A percentile compares a stretch with the other conserved stretches of the same genome.
Evolutionary conservation across 2,888 invertebrate species (phyloP).

Genomic region (Ypsolopha scabrella): DNA sequence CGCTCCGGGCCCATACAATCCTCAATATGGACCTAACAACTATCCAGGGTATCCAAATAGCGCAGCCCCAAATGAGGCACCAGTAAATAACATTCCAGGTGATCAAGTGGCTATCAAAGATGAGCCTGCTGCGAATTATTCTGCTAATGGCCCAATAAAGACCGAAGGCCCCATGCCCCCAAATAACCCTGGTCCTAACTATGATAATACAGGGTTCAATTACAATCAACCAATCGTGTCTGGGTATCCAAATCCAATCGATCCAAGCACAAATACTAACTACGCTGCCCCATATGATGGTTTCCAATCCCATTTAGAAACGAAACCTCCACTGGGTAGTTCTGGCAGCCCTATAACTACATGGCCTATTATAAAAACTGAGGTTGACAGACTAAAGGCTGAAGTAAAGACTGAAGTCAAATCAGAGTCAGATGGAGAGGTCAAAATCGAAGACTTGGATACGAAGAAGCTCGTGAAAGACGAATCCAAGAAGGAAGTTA

Average conservation of each 20-base stretch:
- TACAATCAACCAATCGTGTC: conserved; percentile 34
- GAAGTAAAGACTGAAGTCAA: conserved; percentile 59
- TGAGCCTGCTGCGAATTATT: background rate
- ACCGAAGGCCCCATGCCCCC: conserved; percentile 25
- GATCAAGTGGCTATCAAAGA: background rate
- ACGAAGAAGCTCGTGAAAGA: conserved; percentile 58
- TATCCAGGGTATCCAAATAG: conserved; percentile 41
- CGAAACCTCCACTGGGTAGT: conserved; percentile 49
- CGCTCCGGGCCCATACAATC: conserved; percentile 33
- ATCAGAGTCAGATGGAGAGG: conserved; percentile 65
- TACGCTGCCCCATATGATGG: conserved; percentile 38
- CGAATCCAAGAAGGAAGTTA: conserved; percentile 30
- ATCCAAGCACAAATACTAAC: conserved; percentile 24
- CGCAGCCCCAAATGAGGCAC: conserved; percentile 24
- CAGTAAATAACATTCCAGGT: conserved; percentile 9
- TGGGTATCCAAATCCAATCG: conserved; percentile 30
- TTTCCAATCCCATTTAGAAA: conserved; percentile 42
- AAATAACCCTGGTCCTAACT: conserved; percentile 23
- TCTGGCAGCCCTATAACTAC: conserved; percentile 49
- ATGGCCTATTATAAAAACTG: conserved; percentile 58
- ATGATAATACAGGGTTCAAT: conserved; percentile 31
- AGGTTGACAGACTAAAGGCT: conserved; percentile 51
- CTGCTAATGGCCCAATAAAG: conserved; percentile 19
- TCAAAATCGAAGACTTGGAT: conserved; percentile 63
- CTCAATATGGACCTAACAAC: conserved; percentile 32